Conservation (phyloP, 1,140 invertebrate genomes). For the Nasonia giraulti region DNA sequence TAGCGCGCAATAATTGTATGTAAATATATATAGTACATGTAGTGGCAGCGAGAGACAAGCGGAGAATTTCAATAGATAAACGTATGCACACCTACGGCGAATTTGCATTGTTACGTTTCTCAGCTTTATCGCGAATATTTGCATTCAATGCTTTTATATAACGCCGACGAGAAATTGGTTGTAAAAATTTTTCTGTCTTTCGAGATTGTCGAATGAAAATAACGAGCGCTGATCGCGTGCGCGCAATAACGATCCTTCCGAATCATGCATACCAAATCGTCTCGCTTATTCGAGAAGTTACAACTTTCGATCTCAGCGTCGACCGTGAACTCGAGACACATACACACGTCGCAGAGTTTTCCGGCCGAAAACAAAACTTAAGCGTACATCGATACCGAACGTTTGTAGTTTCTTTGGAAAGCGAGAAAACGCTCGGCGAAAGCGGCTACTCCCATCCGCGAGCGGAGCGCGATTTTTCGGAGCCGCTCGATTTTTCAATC, state of each 20-base stretch:
- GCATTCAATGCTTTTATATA: constrained; percentile 28
- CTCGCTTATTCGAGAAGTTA: too few relatives aligned
- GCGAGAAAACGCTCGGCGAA: constrained; percentile 44
- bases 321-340: neutral
- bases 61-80: neutral
- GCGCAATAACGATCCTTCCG: too few relatives aligned
- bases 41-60: neutral
- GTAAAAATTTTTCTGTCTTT: neutral
- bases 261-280: too few relatives aligned
- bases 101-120: constrained; percentile 13
- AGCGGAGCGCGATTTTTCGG: constrained; percentile 19
- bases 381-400: neutral
- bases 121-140: constrained; percentile 25
- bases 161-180: neutral
- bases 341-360: neutral
- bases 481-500: constrained; percentile 40
- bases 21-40: neutral
- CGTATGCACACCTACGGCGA: neutral
- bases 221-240: too few relatives aligned
- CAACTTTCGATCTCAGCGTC: too few relatives aligned
- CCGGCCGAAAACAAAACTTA: neutral
- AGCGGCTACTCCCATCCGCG: constrained; percentile 8
- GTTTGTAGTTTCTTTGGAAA: constrained; percentile 19
- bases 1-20: neutral
- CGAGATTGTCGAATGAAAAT: too few relatives aligned